These are phyloP conservation scores for Pachycephala philippinensis DNA, from an alignment of 2,113 vertebrate genomes.

Conservation along the genomic window DNA sequence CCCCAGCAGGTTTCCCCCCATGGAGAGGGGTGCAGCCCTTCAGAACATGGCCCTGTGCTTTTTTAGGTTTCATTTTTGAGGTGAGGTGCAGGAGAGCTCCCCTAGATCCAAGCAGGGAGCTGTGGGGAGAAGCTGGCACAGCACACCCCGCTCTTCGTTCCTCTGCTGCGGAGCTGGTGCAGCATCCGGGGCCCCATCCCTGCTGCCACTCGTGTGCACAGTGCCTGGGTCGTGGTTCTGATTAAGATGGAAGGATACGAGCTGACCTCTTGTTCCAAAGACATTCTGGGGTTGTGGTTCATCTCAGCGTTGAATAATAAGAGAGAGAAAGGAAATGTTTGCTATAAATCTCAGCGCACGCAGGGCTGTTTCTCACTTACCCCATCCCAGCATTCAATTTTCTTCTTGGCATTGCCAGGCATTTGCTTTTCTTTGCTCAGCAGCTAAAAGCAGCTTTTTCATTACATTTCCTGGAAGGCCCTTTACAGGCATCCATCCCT, in stretches of 20 bases:
- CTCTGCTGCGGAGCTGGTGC: background rate
- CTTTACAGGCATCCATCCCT: slow-evolving; percentile 34
- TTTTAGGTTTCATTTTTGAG: background rate
- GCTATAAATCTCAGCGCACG: slow-evolving; percentile 16
- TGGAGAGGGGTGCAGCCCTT: background rate
- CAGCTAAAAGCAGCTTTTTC: slow-evolving; percentile 58
- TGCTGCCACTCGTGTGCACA: background rate
- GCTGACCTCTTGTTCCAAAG: background rate
- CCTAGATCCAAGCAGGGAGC: background rate
- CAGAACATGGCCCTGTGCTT: background rate
- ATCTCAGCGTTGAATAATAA: slow-evolving; percentile 52
- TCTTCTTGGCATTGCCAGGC: slow-evolving; percentile 35
- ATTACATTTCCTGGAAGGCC: slow-evolving; percentile 60
- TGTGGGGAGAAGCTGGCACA: background rate
- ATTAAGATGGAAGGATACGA: background rate
- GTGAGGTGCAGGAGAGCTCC: background rate
- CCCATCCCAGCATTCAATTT: slow-evolving; percentile 43
- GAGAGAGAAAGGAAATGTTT: slow-evolving; percentile 41
- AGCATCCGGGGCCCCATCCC: background rate
- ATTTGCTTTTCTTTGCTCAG: slow-evolving; percentile 39
- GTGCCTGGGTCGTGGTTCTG: background rate
- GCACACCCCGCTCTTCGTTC: fast-evolving
- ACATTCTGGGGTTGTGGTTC: background rate
- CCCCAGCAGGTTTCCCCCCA: background rate
- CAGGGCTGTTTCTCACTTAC: slow-evolving; percentile 11